Base-by-base conservation (phyloP, 2,797 vertebrate species). In the Notolepis coatsorum region DNA sequence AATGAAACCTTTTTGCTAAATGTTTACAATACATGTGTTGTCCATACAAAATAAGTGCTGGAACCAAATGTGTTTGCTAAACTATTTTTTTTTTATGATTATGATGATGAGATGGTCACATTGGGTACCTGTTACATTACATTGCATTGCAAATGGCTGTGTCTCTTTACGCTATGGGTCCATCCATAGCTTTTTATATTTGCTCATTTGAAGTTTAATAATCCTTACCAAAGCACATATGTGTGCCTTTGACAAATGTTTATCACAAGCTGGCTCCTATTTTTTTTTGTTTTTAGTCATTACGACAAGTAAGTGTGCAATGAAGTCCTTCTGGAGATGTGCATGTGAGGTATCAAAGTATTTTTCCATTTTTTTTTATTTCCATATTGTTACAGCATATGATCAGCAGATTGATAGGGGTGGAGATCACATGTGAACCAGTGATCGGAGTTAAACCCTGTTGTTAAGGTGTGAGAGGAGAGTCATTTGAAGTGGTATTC, bases 231-330 rank as follows among this genome's bases (percentile, higher is more conserved):
- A 73, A 78, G 67, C 68, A 33, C 48, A 58, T 50, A 35, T 30
- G 49, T 61, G 85, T 91, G 89, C 88, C 86, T 90, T 46, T 24
- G 17, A 80, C 58, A 83, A 53, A 63, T 57, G 68, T 52, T 23
- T 76, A 62, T 71, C 41, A 55, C 43, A 64, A 35, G 50, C 53
- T 59, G 13, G 57, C 66, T 59, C 43, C 8, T 39, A 3, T 7
- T 28, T 75, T 63, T 64, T 13, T 47, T 21, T 20, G 28, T 31
- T 31, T 39, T 10, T 58, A 58, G 63, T 48, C 0, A 28, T 70
- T 21, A 3, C 52, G 42, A 57, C 20, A 8, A 10, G 13, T 30
- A n/a, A 10, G 49, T 58, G 52, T 62, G 30, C 31, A 35, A 23
- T 47, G 53, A 37, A 60, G 43, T 37, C 25, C 15, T 48, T 21